Evolutionary conservation across 2,888 invertebrate species (phyloP), one percentile per base, ranked within the genome.

Genomic region (Isotomurus palustris): DNA sequence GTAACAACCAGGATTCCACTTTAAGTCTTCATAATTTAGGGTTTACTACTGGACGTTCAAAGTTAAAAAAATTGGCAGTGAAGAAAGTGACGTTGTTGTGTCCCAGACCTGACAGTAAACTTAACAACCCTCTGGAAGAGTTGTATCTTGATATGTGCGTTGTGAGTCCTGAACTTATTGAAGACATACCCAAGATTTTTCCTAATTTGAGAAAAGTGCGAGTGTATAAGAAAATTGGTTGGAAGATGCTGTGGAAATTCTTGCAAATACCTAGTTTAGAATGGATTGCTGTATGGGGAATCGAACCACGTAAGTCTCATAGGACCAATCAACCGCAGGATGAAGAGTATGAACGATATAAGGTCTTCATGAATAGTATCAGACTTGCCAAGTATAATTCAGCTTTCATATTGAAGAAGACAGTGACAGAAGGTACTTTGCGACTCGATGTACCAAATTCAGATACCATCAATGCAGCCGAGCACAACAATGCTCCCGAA

Each of bases 81-180:
- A 45, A 32, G 2, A 56, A 56, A 6, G 28, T 21, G 4, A 43
- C 19, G 2, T 21, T 53, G n/a, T 14, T 2, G 8, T 28, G 43
- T 5, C 17, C 24, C 10, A 21, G 5, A 21, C 29, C 49, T 12
- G 3, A n/a, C 6, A 21, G 12, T 25, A 25, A 6, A 21, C 10
- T 32, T n/a, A 14, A 22, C 3, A 45, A 24, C 22, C 27, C 21
- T 8, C 10, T 56, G 4, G 22, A 47, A 25, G 52, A 57, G 29
- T 25, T 57, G 2, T 57, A 52, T 19, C 22, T 57, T 10, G 57
- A 57, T 24, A 47, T 27, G 4, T 57, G 57, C 17, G n/a, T 22
- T n/a, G 38, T 24, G 24, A 10, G 2, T 2, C 28, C 27, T 22
- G 44, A 50, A 10, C 25, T 55, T 27, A 22, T 49, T 1, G 17